Evolutionary conservation across 2,113 vertebrate genomes (phyloP), one percentile per base, ranked within the genome.

Genomic region (Sceloporus tristichus): DNA sequence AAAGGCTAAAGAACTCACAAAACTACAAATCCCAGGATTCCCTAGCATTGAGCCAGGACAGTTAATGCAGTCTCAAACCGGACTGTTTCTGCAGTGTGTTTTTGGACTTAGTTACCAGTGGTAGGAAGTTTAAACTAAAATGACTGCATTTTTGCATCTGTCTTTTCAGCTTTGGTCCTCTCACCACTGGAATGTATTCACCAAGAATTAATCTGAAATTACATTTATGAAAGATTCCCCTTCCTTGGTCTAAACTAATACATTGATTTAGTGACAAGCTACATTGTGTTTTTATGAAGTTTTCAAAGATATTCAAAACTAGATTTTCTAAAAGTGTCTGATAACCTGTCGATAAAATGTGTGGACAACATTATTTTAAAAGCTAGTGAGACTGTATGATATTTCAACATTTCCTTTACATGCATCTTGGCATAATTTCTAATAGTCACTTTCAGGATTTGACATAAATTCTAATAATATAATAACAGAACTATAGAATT

Each of bases 181-280:
- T 13, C 59, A 48, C 42, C 48, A 48, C 7, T 48, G 48, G 48
- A 48, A 48, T 48, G 48, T 48, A 48, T 48, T 48, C 48, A 48
- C 59, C 4, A 62, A 18, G 3, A 18, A 62, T 62, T 62, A 4
- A 4, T 62, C 59, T 62, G 59, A 62, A 62, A 62, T 62, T 18
- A 62, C 0, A 62, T 62, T 62, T 9, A 14, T 13, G 56, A 59
- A 14, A 59, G 56, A 10, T 59, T 62, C 59, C 4, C 56, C 59
- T 18, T 62, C 59, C 59, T 62, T 62, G 59, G 48, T 48, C 48
- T 48, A 62, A 62, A 62, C 79, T 87, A 87, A 89, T 84, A 90
- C 88, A n/a, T 83, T 91, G 88, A 89, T 90, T 92, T 91, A 93
- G 85, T 80, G 79, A 89, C 87, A 91, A 54, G 76, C 1, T 88